Evolutionary conservation across 2,797 vertebrate species (phyloP), one percentile per base, ranked within the genome.

Genomic region (Cirrhinus molitorella): DNA sequence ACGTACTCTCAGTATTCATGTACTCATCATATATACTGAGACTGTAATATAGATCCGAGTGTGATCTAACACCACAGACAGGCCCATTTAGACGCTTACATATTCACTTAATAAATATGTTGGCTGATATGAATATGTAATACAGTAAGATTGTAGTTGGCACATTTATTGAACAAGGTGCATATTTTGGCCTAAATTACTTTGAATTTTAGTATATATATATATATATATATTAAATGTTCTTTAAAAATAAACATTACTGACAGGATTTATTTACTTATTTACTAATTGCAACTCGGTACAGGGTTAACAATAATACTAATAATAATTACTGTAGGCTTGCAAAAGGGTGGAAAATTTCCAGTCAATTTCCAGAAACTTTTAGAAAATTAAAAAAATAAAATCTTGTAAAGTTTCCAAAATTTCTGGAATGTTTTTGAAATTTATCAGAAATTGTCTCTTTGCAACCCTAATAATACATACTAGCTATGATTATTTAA

Each of bases 1-100:
- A 71, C 7, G 34, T 61, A 51, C 45, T 77, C 31, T 34, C 45
- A 72, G 73, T 80, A 80, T 86, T 86, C 85, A 85, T 72, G 57
- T 78, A 53, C 82, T 83, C 67, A 19, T 83, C 43, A 75, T 55
- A 66, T 12, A 65, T 76, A 43, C 63, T 53, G 66, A 81, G 72
- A 65, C 45, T 71, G 45, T 57, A 61, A 66, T 80, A 31, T 47
- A 57, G 74, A 75, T 76, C 67, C 34, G 68, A 79, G 17, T 51
- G 25, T 21, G 53, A 77, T 61, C 55, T 45, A 3, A 40, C 21
- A 40, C 78, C 57, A 59, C 19, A 34, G 19, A 78, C 14, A 10
- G 17, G 8, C 61, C 21, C 21, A n/a, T 21, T 3, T 3, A 1
- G 31, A 34, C 0, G 9, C 37, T 67, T 67, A 19, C 2, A 49